Conservation (phyloP, 1,140 invertebrate genomes). For the Fopius arisanus region DNA sequence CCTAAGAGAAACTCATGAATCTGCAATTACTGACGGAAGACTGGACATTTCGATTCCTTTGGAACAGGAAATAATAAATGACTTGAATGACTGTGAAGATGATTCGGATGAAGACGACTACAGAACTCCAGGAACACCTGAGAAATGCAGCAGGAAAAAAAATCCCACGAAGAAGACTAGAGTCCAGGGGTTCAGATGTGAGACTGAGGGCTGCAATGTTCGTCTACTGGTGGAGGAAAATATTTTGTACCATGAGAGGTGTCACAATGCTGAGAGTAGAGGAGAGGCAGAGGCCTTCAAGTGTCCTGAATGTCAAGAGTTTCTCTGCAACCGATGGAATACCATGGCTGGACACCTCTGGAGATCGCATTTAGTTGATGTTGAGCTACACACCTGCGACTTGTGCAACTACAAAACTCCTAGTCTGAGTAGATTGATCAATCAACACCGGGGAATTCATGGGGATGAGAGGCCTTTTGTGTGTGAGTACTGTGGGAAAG, state of each 20-base stretch:
- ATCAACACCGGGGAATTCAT: conserved; percentile 59
- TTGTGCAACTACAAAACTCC: conserved; percentile 48
- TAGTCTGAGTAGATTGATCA: conserved; percentile 54
- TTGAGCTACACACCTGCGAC: conserved; percentile 60
- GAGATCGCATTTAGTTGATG: conserved; percentile 62
- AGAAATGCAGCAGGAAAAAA: neutral
- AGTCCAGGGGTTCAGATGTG: conserved; percentile 35
- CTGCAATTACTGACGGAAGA: neutral
- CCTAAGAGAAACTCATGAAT: neutral
- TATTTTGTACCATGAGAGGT: conserved; percentile 61
- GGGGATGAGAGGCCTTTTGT: conserved; percentile 59
- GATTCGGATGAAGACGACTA: neutral
- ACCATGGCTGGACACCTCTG: conserved; percentile 61
- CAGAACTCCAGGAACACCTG: too few relatives aligned
- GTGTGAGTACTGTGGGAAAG: conserved; percentile 67
- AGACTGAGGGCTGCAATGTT: conserved; percentile 51
- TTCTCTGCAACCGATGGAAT: conserved; percentile 50
- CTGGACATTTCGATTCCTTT: neutral
- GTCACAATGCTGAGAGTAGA: conserved; percentile 47
- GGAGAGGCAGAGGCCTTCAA: conserved; percentile 38
- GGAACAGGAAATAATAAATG: neutral
- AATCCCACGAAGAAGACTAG: neutral
- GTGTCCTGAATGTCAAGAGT: conserved; percentile 59
- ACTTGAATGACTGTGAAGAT: neutral
- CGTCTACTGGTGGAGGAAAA: conserved; percentile 55